Conservation (phyloP, 1,140 invertebrate species). For the Cydia amplana region DNA sequence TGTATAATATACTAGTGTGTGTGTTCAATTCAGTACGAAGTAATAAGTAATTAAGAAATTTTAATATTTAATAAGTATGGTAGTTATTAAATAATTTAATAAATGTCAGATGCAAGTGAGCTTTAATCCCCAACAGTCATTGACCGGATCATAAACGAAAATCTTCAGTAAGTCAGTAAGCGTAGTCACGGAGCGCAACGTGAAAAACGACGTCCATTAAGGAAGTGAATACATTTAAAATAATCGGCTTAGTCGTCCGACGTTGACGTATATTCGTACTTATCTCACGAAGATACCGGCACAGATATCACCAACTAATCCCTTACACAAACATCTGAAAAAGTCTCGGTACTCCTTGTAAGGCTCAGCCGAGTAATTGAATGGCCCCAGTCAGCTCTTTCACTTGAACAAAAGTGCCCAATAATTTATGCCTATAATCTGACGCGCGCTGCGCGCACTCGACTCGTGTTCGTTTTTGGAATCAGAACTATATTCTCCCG, state of each 20-base stretch:
- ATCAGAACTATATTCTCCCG: conserved; percentile 61
- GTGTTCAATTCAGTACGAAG: no score
- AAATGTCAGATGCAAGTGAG: conserved; percentile 58
- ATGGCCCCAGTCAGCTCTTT: conserved; percentile 62
- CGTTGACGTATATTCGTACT: conserved; percentile 79
- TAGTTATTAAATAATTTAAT: conserved; percentile 57
- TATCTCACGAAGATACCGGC: conserved; percentile 78
- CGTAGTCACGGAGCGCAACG: conserved; percentile 55
- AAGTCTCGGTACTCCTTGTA: conserved; percentile 74
- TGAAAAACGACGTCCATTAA: conserved; percentile 79
- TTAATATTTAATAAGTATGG: neutral
- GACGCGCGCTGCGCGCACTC: conserved; percentile 61
- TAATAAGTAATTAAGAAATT: neutral
- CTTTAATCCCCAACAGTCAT: conserved; percentile 68
- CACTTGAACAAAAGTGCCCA: conserved; percentile 75
- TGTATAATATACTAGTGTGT: neutral
- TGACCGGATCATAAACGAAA: conserved; percentile 76
- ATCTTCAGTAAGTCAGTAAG: conserved; percentile 71
- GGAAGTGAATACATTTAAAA: conserved; percentile 80
- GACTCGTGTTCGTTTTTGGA: conserved; percentile 66
- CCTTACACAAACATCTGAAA: conserved; percentile 77
- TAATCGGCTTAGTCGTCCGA: conserved; percentile 78
- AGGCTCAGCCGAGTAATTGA: conserved; percentile 68
- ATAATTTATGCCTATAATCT: conserved; percentile 79
- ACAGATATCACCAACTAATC: conserved; percentile 77